These are phyloP conservation scores for Pilophorus perplexus DNA, from an alignment of 2,888 invertebrate genomes.

Conservation along the genomic window DNA sequence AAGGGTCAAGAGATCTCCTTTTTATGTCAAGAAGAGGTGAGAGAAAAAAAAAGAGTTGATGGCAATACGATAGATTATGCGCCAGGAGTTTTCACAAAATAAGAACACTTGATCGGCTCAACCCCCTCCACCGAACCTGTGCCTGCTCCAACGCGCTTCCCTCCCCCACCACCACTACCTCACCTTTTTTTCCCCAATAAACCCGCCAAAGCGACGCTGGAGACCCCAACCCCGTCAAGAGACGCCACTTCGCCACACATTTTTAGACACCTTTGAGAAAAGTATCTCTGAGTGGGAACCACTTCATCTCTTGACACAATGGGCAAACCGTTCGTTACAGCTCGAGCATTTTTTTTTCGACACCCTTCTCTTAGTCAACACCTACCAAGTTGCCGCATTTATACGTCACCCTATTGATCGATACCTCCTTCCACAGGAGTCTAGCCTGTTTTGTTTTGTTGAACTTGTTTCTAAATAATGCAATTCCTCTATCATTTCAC, in stretches of 20 bases:
- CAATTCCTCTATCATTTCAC: too few relatives aligned
- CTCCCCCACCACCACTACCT: too few relatives aligned
- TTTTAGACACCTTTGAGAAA: constrained; percentile 25
- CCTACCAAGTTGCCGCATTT: constrained; percentile 22
- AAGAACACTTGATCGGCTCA: constrained; percentile 10
- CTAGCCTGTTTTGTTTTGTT: too few relatives aligned
- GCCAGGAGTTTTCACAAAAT: constrained; percentile 10
- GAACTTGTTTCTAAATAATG: too few relatives aligned
- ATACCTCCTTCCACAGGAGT: too few relatives aligned
- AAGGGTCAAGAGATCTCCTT: constrained; percentile 1
- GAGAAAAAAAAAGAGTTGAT: background rate
- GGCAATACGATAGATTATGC: background rate
- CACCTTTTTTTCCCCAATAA: too few relatives aligned
- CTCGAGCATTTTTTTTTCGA: constrained; percentile 16
- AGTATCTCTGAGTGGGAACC: constrained; percentile 20
- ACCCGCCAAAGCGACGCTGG: too few relatives aligned
- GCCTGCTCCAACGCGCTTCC: background rate
- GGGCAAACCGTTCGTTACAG: constrained; percentile 14
- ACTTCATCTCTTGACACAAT: constrained; percentile 18
- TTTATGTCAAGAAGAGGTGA: constrained; percentile 4
- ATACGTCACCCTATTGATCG: constrained; percentile 23
- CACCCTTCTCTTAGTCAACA: constrained; percentile 14
- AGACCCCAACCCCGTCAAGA: too few relatives aligned
- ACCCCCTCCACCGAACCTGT: background rate
- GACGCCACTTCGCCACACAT: constrained; percentile 13